Evolutionary conservation across 2,888 invertebrate genomes (phyloP).

Genomic region (Oscheius sp.): DNA sequence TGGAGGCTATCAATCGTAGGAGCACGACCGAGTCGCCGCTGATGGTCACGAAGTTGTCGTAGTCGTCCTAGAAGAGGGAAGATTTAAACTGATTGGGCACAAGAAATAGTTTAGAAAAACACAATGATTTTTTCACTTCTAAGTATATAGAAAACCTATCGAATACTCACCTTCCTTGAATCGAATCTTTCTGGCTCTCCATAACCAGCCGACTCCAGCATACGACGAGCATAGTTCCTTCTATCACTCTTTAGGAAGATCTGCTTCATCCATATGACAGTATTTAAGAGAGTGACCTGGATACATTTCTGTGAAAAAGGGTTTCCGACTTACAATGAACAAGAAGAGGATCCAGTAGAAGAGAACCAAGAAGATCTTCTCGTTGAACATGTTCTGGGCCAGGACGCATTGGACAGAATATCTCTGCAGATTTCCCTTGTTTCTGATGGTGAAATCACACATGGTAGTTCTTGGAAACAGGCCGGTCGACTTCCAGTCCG

Average conservation of each 20-base stretch:
- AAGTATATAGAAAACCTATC: too few species aligned
- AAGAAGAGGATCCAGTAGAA: slow-evolving; percentile 57
- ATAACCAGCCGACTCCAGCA: slow-evolving; percentile 22
- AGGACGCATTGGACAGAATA: slow-evolving; percentile 65
- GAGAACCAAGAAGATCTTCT: slow-evolving; percentile 64
- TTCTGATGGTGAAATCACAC: slow-evolving; percentile 58
- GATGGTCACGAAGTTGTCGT: slow-evolving; percentile 1
- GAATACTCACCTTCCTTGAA: neutral
- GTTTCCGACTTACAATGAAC: slow-evolving; percentile 28
- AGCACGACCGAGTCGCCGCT: slow-evolving; percentile 47
- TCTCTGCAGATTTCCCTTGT: slow-evolving; percentile 56
- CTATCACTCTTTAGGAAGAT: slow-evolving; percentile 7
- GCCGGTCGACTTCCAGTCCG: slow-evolving; percentile 55
- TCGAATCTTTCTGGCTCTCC: neutral
- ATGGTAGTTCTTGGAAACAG: slow-evolving; percentile 58
- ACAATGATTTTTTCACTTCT: too few species aligned
- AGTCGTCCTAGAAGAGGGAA: slow-evolving; percentile 9
- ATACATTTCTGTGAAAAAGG: neutral
- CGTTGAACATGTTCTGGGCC: slow-evolving; percentile 71
- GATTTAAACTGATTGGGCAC: neutral
- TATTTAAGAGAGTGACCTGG: slow-evolving; percentile 35
- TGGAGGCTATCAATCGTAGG: slow-evolving; percentile 54
- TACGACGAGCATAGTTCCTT: slow-evolving; percentile 13
- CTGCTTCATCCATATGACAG: slow-evolving; percentile 31
- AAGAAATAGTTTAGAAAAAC: too few species aligned